Percentiles rank a stretch among this genome's conserved stretches.
phyloP scores from a whole-genome alignment of 2,797 vertebrate species.

The Spea hammondii region DNA sequence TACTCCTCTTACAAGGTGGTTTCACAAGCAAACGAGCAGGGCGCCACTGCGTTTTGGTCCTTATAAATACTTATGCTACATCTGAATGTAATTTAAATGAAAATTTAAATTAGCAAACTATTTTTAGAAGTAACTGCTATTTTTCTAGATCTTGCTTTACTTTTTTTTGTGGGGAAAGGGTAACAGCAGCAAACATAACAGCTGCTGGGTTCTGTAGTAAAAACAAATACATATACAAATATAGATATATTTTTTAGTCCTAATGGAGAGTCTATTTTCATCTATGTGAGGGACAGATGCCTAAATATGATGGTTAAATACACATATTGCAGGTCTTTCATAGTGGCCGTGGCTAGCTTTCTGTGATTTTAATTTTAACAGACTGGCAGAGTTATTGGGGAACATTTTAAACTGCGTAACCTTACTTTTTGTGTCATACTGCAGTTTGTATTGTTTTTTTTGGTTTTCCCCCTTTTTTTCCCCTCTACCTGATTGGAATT shows the following conservation, averaged over 20 bases:
- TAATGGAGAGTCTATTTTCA: slow-evolving; percentile 80
- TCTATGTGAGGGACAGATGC: slow-evolving; percentile 64
- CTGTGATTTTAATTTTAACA: slow-evolving; percentile 62
- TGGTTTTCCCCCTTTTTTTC: slow-evolving; percentile 48
- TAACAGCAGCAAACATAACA: slow-evolving; percentile 64
- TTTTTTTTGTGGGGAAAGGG: slow-evolving; percentile 68
- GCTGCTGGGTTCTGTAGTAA: slow-evolving; percentile 82
- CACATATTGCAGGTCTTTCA: slow-evolving; percentile 56
- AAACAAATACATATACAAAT: slow-evolving; percentile 77
- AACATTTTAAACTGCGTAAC: slow-evolving; percentile 57
- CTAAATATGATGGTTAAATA: slow-evolving; percentile 57
- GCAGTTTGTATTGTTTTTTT: slow-evolving; percentile 34
- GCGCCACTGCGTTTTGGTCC: slow-evolving; percentile 51
- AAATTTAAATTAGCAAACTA: slow-evolving; percentile 81
- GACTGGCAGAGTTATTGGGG: slow-evolving; percentile 45
- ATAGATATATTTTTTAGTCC: slow-evolving; percentile 82
- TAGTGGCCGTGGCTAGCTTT: slow-evolving; percentile 63
- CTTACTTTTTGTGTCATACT: slow-evolving; percentile 53
- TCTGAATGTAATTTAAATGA: slow-evolving; percentile 81
- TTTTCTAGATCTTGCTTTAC: slow-evolving; percentile 95
- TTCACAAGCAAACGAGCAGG: slow-evolving; percentile 39
- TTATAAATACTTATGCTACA: slow-evolving; percentile 65
- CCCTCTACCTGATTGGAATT: slow-evolving; percentile 61
- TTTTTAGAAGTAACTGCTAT: slow-evolving; percentile 96
- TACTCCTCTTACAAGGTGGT: slow-evolving; percentile 43